Evolutionary conservation across 2,888 invertebrate species (phyloP), one percentile per base, ranked within the genome.

Genomic region (Plutella xylostella): DNA sequence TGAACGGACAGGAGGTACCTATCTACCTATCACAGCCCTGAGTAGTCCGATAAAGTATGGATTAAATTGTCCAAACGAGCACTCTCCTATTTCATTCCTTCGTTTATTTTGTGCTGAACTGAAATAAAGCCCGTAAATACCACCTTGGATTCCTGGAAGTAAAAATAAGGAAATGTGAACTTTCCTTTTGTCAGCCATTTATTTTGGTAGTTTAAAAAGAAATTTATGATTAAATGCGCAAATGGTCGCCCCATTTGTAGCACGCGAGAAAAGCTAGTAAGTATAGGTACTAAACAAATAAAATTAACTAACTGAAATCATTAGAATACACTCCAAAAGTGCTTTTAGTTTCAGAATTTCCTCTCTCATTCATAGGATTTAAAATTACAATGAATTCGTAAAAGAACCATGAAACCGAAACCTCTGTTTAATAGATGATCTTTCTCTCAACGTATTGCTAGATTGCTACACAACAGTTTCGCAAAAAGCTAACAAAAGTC

Each of bases 21-120:
- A n/a, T n/a, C n/a, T n/a, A n/a, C n/a, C n/a, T n/a, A n/a, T n/a
- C 35, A 38, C 31, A 38, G 46, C 38, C 38, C 37, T 41, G 42
- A 42, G 37, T 33, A 42, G 38, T 31, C 31, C 30, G 38, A 42
- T 46, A 46, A 46, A 46, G 25, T 37, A 21, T 30, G 42, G 42
- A 37, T 46, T 38, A 42, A 35, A 42, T 34, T n/a, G 45, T 21
- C 25, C n/a, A 28, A 21, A 46, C 31, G 18, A 34, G 19, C 33
- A 25, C 45, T 17, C 31, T 28, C 18, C 42, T 42, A 21, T 42
- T 31, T 21, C 30, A 37, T 14, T 35, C 22, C 35, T 19, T 19
- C 37, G 5, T 18, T 37, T n/a, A n/a, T n/a, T n/a, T n/a, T n/a
- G n/a, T n/a, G n/a, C n/a, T n/a, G n/a, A n/a, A n/a, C n/a, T n/a